These are phyloP conservation scores for Antennarius maculatus DNA, from an alignment of 2,797 vertebrate genomes.

Conservation along the genomic window DNA sequence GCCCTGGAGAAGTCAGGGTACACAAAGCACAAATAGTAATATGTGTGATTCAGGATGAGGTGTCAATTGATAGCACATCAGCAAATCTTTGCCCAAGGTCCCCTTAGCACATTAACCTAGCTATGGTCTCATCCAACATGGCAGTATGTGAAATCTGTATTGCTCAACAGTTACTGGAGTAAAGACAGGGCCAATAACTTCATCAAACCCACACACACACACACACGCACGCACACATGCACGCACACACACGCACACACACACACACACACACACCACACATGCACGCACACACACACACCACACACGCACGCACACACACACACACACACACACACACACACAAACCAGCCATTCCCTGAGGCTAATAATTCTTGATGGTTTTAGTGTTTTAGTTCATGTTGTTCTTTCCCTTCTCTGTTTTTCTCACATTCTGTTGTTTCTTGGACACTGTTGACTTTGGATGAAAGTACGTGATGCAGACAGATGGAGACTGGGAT, in stretches of 20 bases:
- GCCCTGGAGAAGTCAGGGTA: not conserved
- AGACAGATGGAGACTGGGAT: slow-evolving; percentile 49
- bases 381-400: slow-evolving; percentile 42
- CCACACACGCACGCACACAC: not conserved
- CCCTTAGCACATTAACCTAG: slow-evolving; percentile 27
- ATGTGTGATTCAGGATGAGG: slow-evolving; percentile 5
- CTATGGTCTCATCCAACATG: slow-evolving; percentile 20
- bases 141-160: slow-evolving; percentile 5
- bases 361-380: slow-evolving; percentile 38
- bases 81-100: slow-evolving; percentile 28
- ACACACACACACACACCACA: not conserved
- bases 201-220: not conserved
- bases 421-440: slow-evolving; percentile 55
- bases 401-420: slow-evolving; percentile 57
- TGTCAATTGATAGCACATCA: slow-evolving; percentile 13
- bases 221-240: no score
- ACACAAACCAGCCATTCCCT: slow-evolving; percentile 34
- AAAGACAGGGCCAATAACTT: slow-evolving; percentile 16
- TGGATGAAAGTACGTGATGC: slow-evolving; percentile 52
- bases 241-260: not conserved
- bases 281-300: slow-evolving; percentile 23
- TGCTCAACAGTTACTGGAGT: slow-evolving; percentile 22
- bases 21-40: slow-evolving; percentile 13
- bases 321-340: slow-evolving; percentile 1
- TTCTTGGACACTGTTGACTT: slow-evolving; percentile 61